Evolutionary conservation across 1,140 invertebrate species (phyloP), one percentile per base, ranked within the genome.

Genomic region (Pogonomyrmex barbatus): DNA sequence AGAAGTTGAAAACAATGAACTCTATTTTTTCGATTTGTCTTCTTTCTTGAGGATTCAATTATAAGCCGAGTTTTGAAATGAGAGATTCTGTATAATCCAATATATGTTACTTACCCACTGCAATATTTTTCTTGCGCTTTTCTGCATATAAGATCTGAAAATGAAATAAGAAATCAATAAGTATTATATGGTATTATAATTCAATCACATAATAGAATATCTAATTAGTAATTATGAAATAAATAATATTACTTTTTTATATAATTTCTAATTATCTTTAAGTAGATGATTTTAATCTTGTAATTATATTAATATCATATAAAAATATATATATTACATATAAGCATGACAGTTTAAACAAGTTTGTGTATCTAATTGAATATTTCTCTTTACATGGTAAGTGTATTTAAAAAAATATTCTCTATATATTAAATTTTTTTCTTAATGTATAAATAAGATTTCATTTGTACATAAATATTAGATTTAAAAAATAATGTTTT

Each of bases 41-140:
- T 75, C 14, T 50, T 47, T 52, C 14, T 63, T 17, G 17, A 47
- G 9, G 30, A 67, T 3, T 50, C 4, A 47, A 75, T 83, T 42
- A 54, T 47, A 52, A 52, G 12, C 17, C n/a, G 12, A 56, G 30
- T 36, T 75, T 73, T 73, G 0, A n/a, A 52, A 82, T 68, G 56
- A 68, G 36, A 75, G 2, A 2, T 6, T 75, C 24, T 52, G 36
- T 14, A 24, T 39, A 63, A 54, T 52, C 24, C 14, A 6, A 68
- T 60, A 2, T 24, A 86, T 4, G 4, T 87, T 62, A 89, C 88
- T 89, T 71, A 89, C 87, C 77, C 56, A 89, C 6, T 54, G 68
- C 33, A 78, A 60, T 83, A 42, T 86, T 58, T 86, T 86, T 58
- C 14, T 58, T 50, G 17, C 54, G 52, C 65, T 88, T 89, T 76